phyloP scores from a whole-genome alignment of 2,113 vertebrate species.

The Triplophysa tibetana region DNA sequence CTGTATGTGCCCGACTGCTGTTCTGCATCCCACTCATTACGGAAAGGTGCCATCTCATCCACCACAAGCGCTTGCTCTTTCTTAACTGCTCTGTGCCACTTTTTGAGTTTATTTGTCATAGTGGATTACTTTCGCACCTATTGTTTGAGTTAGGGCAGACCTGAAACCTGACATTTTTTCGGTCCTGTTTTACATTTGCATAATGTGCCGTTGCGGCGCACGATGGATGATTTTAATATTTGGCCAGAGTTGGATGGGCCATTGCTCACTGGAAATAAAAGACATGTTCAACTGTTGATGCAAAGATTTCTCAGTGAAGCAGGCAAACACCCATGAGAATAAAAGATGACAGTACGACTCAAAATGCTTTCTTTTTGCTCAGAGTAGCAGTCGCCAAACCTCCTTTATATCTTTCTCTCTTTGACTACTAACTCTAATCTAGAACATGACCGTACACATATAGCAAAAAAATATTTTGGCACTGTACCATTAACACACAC shows the following conservation, averaged over 20 bases:
- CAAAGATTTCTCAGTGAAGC: not conserved
- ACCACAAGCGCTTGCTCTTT: constrained; percentile 22
- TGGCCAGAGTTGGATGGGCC: constrained; percentile 4
- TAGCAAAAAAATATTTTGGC: not conserved
- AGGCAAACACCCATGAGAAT: constrained; percentile 2
- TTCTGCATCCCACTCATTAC: constrained; percentile 59
- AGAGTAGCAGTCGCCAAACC: constrained; percentile 1
- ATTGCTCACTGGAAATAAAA: constrained; percentile 9
- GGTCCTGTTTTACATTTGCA: constrained; percentile 42
- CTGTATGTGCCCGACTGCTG: constrained; percentile 34
- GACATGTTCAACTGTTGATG: not conserved
- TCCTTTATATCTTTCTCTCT: not conserved
- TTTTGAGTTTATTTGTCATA: constrained; percentile 50
- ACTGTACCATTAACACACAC: not conserved
- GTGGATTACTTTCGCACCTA: constrained; percentile 30
- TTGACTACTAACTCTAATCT: not conserved
- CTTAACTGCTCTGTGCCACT: constrained; percentile 48
- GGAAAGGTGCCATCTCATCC: constrained; percentile 42
- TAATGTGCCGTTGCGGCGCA: constrained; percentile 32
- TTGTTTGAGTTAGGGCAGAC: constrained; percentile 52
- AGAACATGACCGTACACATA: not conserved
- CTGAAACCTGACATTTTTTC: constrained; percentile 31
- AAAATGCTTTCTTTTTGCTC: constrained; percentile 39
- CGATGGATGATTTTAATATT: constrained; percentile 21
- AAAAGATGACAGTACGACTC: not conserved